These are phyloP conservation scores for Radopholus similis DNA, from an alignment of 1,140 invertebrate species.

Conservation along the genomic window DNA sequence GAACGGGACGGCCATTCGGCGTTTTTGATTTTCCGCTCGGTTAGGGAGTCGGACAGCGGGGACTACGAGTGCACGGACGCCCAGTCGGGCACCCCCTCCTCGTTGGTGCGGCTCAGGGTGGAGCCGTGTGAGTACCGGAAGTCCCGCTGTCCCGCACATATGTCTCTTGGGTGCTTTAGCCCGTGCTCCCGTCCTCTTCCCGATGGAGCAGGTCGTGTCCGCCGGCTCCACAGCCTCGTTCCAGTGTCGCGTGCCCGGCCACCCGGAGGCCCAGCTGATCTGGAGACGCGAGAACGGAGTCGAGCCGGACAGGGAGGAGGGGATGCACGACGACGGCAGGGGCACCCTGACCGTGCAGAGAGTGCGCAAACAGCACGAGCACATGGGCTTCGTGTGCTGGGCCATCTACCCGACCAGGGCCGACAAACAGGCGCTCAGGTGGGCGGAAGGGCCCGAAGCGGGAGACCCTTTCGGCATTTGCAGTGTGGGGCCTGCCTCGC, in stretches of 20 bases:
- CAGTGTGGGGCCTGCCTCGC: neutral
- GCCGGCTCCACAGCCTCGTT: neutral
- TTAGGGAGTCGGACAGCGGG: slow-evolving; percentile 5
- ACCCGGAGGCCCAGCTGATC: neutral
- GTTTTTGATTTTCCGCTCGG: slow-evolving; percentile 11
- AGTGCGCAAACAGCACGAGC: slow-evolving; percentile 7
- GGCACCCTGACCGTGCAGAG: neutral
- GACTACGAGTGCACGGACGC: slow-evolving; percentile 4
- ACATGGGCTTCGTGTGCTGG: slow-evolving; percentile 10
- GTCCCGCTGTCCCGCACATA: neutral
- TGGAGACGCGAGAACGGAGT: slow-evolving; percentile 16
- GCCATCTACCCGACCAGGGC: slow-evolving; percentile 1
- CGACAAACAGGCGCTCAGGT: slow-evolving; percentile 1
- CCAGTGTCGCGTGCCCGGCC: slow-evolving; percentile 1
- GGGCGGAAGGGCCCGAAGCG: neutral
- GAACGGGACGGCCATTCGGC: slow-evolving; percentile 12
- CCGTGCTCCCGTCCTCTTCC: neutral
- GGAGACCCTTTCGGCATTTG: neutral
- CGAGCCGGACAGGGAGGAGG: neutral
- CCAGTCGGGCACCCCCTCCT: neutral
- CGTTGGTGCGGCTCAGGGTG: neutral
- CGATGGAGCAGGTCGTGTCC: neutral
- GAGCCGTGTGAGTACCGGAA: slow-evolving; percentile 13
- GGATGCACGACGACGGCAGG: neutral
- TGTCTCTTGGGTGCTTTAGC: neutral